A percentile compares a stretch with the other conserved stretches of the same genome.
Evolutionary conservation across 2,113 vertebrate species (phyloP).

Genomic region (Psilopogon haemacephalus): DNA sequence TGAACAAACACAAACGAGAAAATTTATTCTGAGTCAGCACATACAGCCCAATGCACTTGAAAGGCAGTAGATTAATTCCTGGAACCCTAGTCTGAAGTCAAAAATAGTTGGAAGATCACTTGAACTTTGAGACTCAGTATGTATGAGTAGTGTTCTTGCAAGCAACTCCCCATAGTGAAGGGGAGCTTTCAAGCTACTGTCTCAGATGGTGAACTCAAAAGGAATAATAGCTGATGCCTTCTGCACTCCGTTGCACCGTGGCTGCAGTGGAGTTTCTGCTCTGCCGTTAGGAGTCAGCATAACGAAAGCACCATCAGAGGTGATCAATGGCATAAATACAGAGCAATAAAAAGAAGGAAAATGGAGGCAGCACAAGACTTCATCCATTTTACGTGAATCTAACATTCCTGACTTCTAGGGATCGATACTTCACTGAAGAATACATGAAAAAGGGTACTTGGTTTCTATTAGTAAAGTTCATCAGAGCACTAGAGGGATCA

Average conservation of each 20-base stretch:
- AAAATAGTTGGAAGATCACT: not conserved
- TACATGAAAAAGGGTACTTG: not conserved
- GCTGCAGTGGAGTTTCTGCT: not conserved
- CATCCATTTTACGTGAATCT: not conserved
- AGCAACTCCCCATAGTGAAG: not conserved
- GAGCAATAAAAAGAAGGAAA: not conserved
- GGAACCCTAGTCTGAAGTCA: constrained; percentile 14
- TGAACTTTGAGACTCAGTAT: not conserved
- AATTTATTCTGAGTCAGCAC: not conserved
- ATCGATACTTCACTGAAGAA: not conserved
- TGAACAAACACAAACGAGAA: not conserved
- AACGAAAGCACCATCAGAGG: not conserved
- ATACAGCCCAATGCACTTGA: not conserved
- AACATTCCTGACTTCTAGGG: not conserved
- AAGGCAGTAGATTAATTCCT: not conserved
- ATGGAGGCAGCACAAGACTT: not conserved
- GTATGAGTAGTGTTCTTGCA: not conserved
- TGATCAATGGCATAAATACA: not conserved
- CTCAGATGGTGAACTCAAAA: not conserved
- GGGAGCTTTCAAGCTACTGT: not conserved
- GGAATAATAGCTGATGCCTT: not conserved
- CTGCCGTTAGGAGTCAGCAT: not conserved
- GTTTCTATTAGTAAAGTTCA: not conserved
- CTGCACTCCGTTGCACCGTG: not conserved
- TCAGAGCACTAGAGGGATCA: not conserved